Percentiles rank a stretch among this genome's conserved stretches.
Evolutionary conservation across 2,888 invertebrate genomes (phyloP).

Genomic region (Eristalis pertinax): DNA sequence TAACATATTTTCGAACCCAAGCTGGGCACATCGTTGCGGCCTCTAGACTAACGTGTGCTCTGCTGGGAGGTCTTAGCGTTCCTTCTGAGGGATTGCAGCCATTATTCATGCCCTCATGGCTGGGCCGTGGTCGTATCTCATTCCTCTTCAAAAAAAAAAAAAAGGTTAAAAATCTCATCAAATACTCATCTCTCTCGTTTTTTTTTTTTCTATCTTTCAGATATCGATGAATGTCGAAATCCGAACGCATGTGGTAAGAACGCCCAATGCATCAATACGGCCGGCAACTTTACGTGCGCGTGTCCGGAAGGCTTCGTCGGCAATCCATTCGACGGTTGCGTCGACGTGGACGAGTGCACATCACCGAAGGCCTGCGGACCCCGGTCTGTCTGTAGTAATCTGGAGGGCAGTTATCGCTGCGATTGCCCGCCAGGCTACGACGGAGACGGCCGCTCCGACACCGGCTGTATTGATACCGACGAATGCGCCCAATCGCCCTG

Average conservation of each 20-base stretch:
- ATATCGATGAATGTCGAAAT: conserved; percentile 93
- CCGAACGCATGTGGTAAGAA: conserved; percentile 91
- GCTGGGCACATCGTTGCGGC: too few relatives aligned
- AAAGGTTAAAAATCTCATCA: background rate
- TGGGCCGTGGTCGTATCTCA: too few relatives aligned
- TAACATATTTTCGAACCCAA: too few relatives aligned
- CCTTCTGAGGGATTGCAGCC: too few relatives aligned
- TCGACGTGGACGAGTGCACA: conserved; percentile 92
- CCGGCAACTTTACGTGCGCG: conserved; percentile 93
- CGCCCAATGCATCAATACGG: conserved; percentile 90
- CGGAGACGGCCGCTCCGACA: conserved; percentile 87
- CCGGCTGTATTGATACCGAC: conserved; percentile 88
- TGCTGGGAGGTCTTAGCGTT: too few relatives aligned
- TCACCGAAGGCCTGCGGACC: conserved; percentile 88
- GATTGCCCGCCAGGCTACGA: conserved; percentile 91
- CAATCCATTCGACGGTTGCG: conserved; percentile 90
- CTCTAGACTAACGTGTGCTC: too few relatives aligned
- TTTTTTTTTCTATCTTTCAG: conserved; percentile 81
- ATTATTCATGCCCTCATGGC: too few relatives aligned
- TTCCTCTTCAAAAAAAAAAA: too few relatives aligned
- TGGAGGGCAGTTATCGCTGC: conserved; percentile 91
- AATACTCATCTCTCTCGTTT: background rate
- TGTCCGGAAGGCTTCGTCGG: conserved; percentile 93
- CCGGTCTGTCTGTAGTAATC: conserved; percentile 90
- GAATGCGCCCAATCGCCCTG: conserved; percentile 90